Percentiles rank a stretch among this genome's conserved stretches.
These are phyloP conservation scores for Drosophila simulans DNA, from an alignment of 1,140 invertebrate genomes.

Conservation along the genomic window DNA sequence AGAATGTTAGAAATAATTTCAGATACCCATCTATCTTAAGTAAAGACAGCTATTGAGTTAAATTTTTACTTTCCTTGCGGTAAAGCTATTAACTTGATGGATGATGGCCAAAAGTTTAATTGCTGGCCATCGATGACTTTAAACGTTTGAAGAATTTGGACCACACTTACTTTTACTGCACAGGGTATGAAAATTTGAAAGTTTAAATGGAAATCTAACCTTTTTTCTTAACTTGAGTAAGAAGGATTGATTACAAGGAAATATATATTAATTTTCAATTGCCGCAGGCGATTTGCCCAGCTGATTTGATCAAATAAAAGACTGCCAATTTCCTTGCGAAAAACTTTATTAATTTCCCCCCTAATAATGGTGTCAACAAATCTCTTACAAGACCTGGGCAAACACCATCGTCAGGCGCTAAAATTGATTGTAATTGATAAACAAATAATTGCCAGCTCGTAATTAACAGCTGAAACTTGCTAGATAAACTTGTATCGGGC, in stretches of 20 bases:
- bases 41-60: constrained; percentile 3
- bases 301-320: too few species aligned
- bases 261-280: too few species aligned
- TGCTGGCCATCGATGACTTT: constrained; percentile 11
- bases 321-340: not conserved
- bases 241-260: too few species aligned
- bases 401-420: not conserved
- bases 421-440: constrained; percentile 18
- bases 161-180: not conserved
- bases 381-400: not conserved
- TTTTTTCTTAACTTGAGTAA: too few species aligned
- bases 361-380: not conserved
- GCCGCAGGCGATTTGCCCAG: too few species aligned
- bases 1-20: constrained; percentile 26
- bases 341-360: not conserved
- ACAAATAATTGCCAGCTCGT: constrained; percentile 27
- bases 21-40: constrained; percentile 7
- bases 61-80: constrained; percentile 26
- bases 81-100: constrained; percentile 28
- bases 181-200: constrained; percentile 1
- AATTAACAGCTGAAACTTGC: constrained; percentile 34
- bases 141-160: not conserved
- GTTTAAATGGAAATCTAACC: too few species aligned
- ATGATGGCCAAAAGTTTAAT: constrained; percentile 19
- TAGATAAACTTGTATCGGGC: constrained; percentile 23